phyloP scores from a whole-genome alignment of 37 sponge, comb jelly and placozoan species.

The Axinella damicornis region DNA sequence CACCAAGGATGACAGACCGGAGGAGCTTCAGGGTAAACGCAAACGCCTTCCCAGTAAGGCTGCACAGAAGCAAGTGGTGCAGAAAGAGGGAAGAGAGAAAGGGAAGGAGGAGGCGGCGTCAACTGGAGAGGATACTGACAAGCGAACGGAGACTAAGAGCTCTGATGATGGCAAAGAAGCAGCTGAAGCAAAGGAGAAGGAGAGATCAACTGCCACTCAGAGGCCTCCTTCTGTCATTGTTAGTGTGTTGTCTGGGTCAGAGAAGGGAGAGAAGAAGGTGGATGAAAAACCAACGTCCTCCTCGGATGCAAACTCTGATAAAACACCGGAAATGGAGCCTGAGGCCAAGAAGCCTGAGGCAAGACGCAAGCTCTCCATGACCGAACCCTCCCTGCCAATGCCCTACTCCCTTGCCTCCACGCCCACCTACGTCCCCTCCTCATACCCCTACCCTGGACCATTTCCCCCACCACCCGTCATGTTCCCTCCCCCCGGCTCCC shows the following conservation, averaged over 20 bases:
- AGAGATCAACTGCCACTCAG: neutral
- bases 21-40: neutral
- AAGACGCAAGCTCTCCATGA: no score
- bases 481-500: constrained; percentile 21
- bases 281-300: constrained; percentile 3
- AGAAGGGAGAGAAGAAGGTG: neutral
- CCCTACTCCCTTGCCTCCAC: no score
- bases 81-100: neutral
- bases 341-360: no score
- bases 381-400: no score
- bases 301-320: no score
- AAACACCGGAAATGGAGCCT: no score
- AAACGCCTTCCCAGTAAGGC: neutral
- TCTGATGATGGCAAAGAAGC: neutral
- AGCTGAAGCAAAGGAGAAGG: no score
- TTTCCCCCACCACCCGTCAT: constrained; percentile 16
- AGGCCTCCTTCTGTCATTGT: constrained; percentile 43
- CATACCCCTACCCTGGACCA: constrained; percentile 17
- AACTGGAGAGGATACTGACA: neutral
- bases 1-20: neutral
- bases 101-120: neutral
- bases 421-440: no score
- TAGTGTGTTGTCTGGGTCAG: constrained; percentile 35
- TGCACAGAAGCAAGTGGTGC: neutral
- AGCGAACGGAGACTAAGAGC: neutral